Percentiles rank a stretch among this genome's conserved stretches.
phyloP scores from a whole-genome alignment of 2,797 vertebrate species.

The Kryptolebias ocellatus region DNA sequence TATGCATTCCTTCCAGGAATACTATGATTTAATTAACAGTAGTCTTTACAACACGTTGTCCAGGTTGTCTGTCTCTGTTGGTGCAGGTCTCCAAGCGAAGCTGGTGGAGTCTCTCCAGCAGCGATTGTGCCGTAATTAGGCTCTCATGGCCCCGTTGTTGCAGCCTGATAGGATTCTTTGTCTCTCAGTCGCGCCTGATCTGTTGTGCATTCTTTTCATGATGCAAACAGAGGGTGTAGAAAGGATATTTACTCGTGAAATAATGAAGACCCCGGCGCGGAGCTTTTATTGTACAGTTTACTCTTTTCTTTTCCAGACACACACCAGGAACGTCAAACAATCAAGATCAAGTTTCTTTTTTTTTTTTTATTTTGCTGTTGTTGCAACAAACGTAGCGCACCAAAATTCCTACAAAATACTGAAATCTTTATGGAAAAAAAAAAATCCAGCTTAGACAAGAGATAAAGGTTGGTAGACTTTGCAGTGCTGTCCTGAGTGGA shows the following conservation, averaged over 20 bases:
- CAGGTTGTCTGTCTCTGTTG: slow-evolving; percentile 49
- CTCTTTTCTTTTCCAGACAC: slow-evolving; percentile 1
- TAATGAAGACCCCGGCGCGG: slow-evolving; percentile 45
- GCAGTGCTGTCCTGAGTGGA: background rate
- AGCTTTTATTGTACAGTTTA: slow-evolving; percentile 39
- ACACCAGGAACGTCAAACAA: slow-evolving; percentile 3
- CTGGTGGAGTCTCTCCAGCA: slow-evolving; percentile 45
- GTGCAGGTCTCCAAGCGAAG: slow-evolving; percentile 43
- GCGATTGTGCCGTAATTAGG: slow-evolving; percentile 64
- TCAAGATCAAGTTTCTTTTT: slow-evolving; percentile 25
- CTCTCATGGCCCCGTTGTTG: slow-evolving; percentile 62
- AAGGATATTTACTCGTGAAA: slow-evolving; percentile 45
- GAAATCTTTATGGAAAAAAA: slow-evolving; percentile 1
- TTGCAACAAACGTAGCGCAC: slow-evolving; percentile 1
- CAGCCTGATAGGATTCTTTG: slow-evolving; percentile 66
- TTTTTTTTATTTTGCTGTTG: background rate
- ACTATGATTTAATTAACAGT: too few relatives aligned
- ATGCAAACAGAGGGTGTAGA: slow-evolving; percentile 46
- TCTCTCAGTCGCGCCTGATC: slow-evolving; percentile 53
- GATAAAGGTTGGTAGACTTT: background rate
- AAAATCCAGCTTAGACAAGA: background rate
- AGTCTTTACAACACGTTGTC: slow-evolving; percentile 39
- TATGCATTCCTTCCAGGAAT: too few relatives aligned
- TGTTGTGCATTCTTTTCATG: slow-evolving; percentile 58
- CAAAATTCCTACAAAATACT: background rate